A percentile compares a stretch with the other conserved stretches of the same genome.
These are phyloP conservation scores for Achatina immaculata DNA, from an alignment of 1,140 invertebrate genomes.

Conservation along the genomic window DNA sequence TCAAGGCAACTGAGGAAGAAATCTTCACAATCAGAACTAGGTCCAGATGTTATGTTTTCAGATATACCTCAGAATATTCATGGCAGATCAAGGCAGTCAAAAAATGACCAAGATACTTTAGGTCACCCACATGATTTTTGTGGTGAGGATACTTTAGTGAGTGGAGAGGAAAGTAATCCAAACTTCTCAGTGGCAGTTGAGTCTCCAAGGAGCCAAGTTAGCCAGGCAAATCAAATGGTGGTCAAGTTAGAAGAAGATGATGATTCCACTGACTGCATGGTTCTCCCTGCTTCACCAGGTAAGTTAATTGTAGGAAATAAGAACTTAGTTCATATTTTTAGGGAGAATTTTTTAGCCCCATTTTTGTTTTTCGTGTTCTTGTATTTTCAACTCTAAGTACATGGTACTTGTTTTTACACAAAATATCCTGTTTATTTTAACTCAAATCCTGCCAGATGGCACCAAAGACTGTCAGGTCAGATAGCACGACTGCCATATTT, in stretches of 20 bases:
- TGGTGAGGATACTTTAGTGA: not conserved
- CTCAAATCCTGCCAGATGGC: too few relatives aligned
- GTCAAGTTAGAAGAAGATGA: slow-evolving; percentile 36
- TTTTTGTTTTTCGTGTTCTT: too few relatives aligned
- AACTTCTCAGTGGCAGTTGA: slow-evolving; percentile 15
- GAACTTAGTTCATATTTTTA: too few relatives aligned
- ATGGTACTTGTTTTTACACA: too few relatives aligned
- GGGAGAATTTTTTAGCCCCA: too few relatives aligned
- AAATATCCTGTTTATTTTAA: too few relatives aligned
- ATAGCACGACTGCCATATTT: too few relatives aligned
- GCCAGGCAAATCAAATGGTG: slow-evolving; percentile 19
- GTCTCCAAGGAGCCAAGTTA: not conserved
- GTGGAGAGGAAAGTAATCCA: not conserved
- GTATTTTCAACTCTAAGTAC: too few relatives aligned
- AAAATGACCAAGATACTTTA: not conserved
- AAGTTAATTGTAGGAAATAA: slow-evolving; percentile 17
- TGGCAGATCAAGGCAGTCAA: not conserved
- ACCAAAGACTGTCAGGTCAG: too few relatives aligned
- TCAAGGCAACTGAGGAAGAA: slow-evolving; percentile 21
- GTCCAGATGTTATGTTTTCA: slow-evolving; percentile 17
- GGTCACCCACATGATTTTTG: not conserved
- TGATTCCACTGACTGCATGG: slow-evolving; percentile 35
- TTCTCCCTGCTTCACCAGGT: slow-evolving; percentile 33
- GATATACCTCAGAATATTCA: not conserved
- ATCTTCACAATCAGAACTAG: slow-evolving; percentile 11